phyloP scores from a whole-genome alignment of 2,113 vertebrate species.

The Dipodomys merriami region DNA sequence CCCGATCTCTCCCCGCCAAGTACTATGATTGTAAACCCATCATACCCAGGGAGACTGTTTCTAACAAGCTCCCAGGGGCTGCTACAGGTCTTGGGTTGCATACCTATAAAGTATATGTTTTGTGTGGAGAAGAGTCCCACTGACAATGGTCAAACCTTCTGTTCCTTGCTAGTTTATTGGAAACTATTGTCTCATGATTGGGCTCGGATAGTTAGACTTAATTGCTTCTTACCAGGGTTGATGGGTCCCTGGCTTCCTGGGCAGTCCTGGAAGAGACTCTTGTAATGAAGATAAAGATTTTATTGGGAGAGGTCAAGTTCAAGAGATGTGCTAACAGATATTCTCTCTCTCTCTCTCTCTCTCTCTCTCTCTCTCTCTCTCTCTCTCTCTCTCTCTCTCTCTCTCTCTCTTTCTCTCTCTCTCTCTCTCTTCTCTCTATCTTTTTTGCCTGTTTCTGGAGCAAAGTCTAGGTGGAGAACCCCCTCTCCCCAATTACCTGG shows the following conservation, averaged over 20 bases:
- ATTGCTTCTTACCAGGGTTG: slow-evolving; percentile 53
- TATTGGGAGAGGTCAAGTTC: not conserved
- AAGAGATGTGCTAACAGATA: not conserved
- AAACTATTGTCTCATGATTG: not conserved
- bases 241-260: not conserved
- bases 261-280: not conserved
- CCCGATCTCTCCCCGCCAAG: no score
- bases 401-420: no score
- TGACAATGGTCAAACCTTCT: no score
- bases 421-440: not conserved
- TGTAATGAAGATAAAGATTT: slow-evolving; percentile 25
- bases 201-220: slow-evolving; percentile 31
- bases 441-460: not conserved
- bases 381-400: not conserved
- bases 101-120: not conserved
- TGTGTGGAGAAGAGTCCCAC: not conserved
- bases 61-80: not conserved
- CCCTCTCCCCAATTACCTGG: no score
- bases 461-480: not conserved
- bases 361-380: no score
- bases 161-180: not conserved
- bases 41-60: not conserved
- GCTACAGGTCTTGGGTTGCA: not conserved
- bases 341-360: not conserved
- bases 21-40: no score